Conservation (phyloP, 1,140 invertebrate genomes). For the Nebria ingens region DNA sequence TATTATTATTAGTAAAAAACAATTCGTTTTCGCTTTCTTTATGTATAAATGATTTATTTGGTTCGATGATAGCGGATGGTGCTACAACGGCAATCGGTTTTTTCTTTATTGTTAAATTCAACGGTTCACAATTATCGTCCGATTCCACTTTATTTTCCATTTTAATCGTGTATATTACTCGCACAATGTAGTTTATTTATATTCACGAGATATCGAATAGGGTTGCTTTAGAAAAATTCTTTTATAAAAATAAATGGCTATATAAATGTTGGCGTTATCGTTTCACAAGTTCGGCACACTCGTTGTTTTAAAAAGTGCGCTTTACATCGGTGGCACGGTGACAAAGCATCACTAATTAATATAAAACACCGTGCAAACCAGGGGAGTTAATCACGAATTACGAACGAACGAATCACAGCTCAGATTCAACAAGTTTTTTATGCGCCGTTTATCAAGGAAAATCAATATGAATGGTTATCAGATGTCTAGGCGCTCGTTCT, state of each 20-base stretch:
- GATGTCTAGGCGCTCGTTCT: conserved; percentile 23
- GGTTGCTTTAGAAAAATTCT: not conserved
- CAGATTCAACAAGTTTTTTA: conserved; percentile 39
- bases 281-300: not conserved
- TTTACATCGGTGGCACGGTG: not conserved
- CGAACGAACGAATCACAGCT: conserved; percentile 8
- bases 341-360: conserved; percentile 5
- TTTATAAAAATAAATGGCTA: not conserved
- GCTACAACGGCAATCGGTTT: conserved; percentile 38
- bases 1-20: conserved; percentile 17
- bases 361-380: conserved; percentile 6
- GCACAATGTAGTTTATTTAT: not conserved
- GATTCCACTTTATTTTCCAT: conserved; percentile 21
- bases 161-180: not conserved
- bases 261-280: not conserved
- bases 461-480: conserved; percentile 36
- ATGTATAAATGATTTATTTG: conserved; percentile 11
- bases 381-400: conserved; percentile 5
- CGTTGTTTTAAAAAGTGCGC: not conserved
- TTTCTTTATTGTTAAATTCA: conserved; percentile 37
- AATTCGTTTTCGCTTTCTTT: conserved; percentile 18
- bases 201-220: not conserved
- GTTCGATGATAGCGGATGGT: conserved; percentile 27
- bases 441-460: conserved; percentile 35
- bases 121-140: conserved; percentile 26